Evolutionary conservation across 1,140 invertebrate species (phyloP).

Genomic region (Samia ricini): DNA sequence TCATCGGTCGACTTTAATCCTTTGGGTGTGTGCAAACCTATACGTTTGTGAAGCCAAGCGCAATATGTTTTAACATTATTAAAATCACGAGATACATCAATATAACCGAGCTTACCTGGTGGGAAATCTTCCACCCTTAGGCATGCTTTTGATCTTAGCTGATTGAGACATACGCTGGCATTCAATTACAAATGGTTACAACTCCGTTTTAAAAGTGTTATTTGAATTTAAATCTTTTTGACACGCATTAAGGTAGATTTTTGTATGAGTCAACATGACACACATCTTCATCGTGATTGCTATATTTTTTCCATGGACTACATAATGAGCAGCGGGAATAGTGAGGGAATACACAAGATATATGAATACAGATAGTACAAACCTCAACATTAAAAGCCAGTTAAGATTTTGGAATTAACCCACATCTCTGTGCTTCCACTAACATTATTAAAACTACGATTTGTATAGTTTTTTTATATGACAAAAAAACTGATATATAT

Average conservation of each 20-base stretch:
- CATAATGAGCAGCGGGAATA: conserved; percentile 29
- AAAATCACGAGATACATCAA: neutral
- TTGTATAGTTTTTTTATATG: too few species aligned
- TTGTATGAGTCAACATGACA: conserved; percentile 4
- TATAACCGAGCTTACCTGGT: conserved; percentile 2
- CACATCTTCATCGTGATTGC: conserved; percentile 9
- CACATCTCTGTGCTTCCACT: too few species aligned
- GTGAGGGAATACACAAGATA: conserved; percentile 1
- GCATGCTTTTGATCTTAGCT: conserved; percentile 21
- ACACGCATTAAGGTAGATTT: neutral
- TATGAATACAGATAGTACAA: neutral
- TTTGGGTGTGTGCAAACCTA: neutral
- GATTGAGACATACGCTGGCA: conserved; percentile 15
- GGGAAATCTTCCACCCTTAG: conserved; percentile 8
- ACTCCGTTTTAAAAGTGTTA: neutral
- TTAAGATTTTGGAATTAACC: too few species aligned
- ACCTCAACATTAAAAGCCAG: neutral
- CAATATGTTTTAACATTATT: conserved; percentile 1
- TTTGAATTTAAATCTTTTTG: neutral
- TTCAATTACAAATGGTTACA: conserved; percentile 2
- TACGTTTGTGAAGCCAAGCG: neutral
- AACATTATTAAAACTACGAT: too few species aligned
- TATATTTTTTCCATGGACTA: conserved; percentile 25
- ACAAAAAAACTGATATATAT: too few species aligned
- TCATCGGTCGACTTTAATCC: neutral